Percentiles rank a stretch among this genome's conserved stretches.
phyloP scores from a whole-genome alignment of 1,140 invertebrate genomes.

The Anoplophora glabripennis region DNA sequence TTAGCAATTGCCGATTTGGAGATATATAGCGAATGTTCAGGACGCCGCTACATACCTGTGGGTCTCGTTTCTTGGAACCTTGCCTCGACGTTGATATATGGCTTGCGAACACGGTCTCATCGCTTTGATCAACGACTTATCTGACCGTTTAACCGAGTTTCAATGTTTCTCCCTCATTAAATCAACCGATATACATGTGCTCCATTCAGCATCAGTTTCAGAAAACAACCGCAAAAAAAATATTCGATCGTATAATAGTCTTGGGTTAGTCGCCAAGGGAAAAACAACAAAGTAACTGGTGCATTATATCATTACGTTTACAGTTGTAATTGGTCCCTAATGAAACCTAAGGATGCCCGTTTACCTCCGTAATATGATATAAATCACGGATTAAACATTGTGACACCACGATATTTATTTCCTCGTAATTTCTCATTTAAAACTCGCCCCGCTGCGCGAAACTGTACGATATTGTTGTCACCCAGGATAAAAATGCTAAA shows the following conservation, averaged over 20 bases:
- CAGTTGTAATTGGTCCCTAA: slow-evolving; percentile 13
- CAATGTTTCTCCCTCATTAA: slow-evolving; percentile 33
- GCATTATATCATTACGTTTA: too few relatives aligned
- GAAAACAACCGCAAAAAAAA: slow-evolving; percentile 2
- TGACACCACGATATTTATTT: slow-evolving; percentile 20
- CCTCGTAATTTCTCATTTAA: slow-evolving; percentile 20
- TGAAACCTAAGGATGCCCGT: slow-evolving; percentile 9
- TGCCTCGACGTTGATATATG: slow-evolving; percentile 30
- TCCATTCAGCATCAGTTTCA: slow-evolving; percentile 23
- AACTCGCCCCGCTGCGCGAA: slow-evolving; percentile 7
- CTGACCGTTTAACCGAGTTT: slow-evolving; percentile 31
- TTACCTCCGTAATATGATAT: slow-evolving; percentile 12
- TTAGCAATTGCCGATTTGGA: too few relatives aligned
- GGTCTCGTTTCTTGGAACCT: slow-evolving; percentile 28
- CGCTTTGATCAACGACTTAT: slow-evolving; percentile 32
- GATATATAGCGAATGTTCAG: too few relatives aligned
- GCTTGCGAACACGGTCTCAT: slow-evolving; percentile 18
- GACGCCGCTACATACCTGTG: too few relatives aligned
- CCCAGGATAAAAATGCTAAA: too few relatives aligned
- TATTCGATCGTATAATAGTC: not conserved
- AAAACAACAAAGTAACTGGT: not conserved
- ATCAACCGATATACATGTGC: slow-evolving; percentile 28
- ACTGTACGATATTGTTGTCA: not conserved
- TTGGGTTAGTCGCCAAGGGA: slow-evolving; percentile 1
- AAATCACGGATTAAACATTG: slow-evolving; percentile 19